Percentiles rank a stretch among this genome's conserved stretches.
Evolutionary conservation across 2,888 invertebrate genomes (phyloP).

Genomic region (Aphidius colemani): DNA sequence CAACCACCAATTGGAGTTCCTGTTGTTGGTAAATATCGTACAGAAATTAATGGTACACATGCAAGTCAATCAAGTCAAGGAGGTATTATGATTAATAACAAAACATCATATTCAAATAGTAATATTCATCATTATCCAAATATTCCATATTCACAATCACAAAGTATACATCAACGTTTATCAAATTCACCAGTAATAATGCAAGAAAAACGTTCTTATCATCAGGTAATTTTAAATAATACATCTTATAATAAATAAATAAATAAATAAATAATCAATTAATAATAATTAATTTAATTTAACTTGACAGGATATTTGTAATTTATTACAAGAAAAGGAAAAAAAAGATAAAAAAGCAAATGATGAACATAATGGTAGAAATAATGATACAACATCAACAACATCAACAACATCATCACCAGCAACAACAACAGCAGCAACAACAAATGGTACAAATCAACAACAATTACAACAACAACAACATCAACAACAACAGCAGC

Average conservation of each 20-base stretch:
- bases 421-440: constrained; percentile 61
- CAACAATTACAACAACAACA: constrained; percentile 64
- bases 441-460: constrained; percentile 63
- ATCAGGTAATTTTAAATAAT: constrained; percentile 46
- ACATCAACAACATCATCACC: constrained; percentile 63
- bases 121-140: constrained; percentile 58
- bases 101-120: constrained; percentile 55
- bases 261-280: not conserved
- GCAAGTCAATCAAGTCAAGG: constrained; percentile 51
- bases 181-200: constrained; percentile 54
- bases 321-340: constrained; percentile 56
- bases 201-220: constrained; percentile 57
- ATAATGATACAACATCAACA: constrained; percentile 61
- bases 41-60: constrained; percentile 56
- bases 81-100: constrained; percentile 59
- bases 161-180: constrained; percentile 56
- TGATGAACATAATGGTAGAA: constrained; percentile 42
- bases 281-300: not conserved
- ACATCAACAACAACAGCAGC: constrained; percentile 62
- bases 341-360: constrained; percentile 53
- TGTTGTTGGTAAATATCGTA: constrained; percentile 67
- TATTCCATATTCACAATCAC: constrained; percentile 57
- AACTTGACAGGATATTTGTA: constrained; percentile 56
- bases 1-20: constrained; percentile 66
- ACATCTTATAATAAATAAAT: not conserved